Percentiles rank a stretch among this genome's conserved stretches.
These are phyloP conservation scores for Dermochelys coriacea DNA, from an alignment of 2,797 vertebrate genomes.

Conservation along the genomic window DNA sequence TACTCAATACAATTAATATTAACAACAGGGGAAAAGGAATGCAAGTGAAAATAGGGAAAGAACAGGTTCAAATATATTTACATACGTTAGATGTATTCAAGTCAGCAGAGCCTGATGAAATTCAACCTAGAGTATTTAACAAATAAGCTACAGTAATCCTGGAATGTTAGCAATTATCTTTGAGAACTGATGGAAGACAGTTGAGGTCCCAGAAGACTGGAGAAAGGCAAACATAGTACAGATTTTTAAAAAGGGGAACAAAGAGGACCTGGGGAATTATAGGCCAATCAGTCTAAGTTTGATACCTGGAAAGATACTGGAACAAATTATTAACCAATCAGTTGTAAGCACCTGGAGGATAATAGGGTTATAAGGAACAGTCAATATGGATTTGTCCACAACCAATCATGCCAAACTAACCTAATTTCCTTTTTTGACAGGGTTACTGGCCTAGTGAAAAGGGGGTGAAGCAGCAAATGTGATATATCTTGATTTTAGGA, in stretches of 20 bases:
- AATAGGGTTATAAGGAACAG: neutral
- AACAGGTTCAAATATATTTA: neutral
- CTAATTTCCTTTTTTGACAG: neutral
- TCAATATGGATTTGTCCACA: neutral
- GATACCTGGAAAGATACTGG: neutral
- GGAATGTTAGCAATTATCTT: neutral
- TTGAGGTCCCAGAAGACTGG: neutral
- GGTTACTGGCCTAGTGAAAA: neutral
- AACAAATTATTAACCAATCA: neutral
- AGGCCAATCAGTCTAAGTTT: neutral
- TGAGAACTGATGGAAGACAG: neutral
- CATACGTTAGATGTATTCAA: neutral
- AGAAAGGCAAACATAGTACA: neutral
- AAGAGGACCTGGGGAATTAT: neutral
- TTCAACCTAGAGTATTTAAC: neutral
- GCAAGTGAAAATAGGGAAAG: neutral
- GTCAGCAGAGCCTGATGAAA: neutral
- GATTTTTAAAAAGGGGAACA: neutral
- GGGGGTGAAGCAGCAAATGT: neutral
- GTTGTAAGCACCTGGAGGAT: neutral
- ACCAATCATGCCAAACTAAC: neutral
- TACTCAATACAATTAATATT: neutral
- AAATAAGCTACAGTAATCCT: neutral
- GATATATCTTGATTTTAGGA: neutral
- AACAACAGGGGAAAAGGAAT: neutral